phyloP scores from a whole-genome alignment of 2,113 vertebrate species.

The Prunella himalayana region DNA sequence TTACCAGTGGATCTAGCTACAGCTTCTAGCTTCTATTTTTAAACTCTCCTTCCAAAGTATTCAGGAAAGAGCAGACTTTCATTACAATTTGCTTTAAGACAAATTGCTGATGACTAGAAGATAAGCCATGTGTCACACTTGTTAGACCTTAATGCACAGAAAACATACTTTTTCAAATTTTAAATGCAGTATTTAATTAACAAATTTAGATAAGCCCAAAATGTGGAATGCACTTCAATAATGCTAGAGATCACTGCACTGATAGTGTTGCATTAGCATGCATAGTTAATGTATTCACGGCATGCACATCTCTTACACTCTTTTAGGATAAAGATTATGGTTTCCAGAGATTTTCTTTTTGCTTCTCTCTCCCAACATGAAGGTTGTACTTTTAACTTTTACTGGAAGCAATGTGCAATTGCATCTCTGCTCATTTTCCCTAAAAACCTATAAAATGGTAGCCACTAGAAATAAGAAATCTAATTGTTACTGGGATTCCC shows the following conservation, averaged over 20 bases:
- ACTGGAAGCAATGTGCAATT: neutral
- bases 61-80: neutral
- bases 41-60: neutral
- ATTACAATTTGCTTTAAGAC: neutral
- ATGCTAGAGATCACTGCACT: neutral
- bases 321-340: neutral
- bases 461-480: neutral
- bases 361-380: neutral
- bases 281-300: neutral
- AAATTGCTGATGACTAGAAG: slow-evolving; percentile 32
- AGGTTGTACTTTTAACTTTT: neutral
- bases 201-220: slow-evolving; percentile 38
- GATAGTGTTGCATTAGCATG: neutral
- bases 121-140: neutral
- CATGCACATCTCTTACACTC: neutral
- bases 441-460: neutral
- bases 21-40: neutral
- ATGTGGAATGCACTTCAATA: slow-evolving; percentile 11
- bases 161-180: slow-evolving; percentile 13
- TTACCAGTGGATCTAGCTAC: neutral
- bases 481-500: neutral
- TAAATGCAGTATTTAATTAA: slow-evolving; percentile 61
- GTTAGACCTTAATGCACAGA: slow-evolving; percentile 18
- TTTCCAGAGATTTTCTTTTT: neutral
- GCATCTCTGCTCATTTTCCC: neutral